Base-by-base conservation (phyloP, 2,888 invertebrate species). In the Acrobasis repandana region DNA sequence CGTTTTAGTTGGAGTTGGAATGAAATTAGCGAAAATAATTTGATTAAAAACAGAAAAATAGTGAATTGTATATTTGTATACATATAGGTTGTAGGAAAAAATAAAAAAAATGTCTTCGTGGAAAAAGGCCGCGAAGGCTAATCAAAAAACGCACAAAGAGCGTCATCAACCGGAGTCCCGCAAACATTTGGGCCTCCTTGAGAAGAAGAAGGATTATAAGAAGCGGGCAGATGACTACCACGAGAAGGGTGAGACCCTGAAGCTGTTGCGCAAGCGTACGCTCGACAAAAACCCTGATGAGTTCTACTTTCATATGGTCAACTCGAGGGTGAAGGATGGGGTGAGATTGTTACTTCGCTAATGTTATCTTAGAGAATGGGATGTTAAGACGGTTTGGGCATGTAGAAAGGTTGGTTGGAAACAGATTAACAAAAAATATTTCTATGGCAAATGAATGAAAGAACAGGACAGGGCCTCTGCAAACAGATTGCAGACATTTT, bases 261-360 rank as follows among this genome's bases (percentile, higher is more conserved):
- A 97, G 79, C 83, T 96, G 34, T 86, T 99, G 60, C 95, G 95
- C 62, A 96, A 96, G 81, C 94, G 97, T 63, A 98, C 98, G 0
- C 88, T 97, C 20, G 96, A 98, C 79, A 97, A 96, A 82, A 99
- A 99, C 92, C 98, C 98, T 0, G 99, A 99, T 95, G 99, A 99
- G 85, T 99, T 99, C 89, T 97, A 99, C 84, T 98, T 97, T 90
- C 98, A 98, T 80, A 99, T 99, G 99, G 95, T 98, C 62, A 98
- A 97, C 82, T 96, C 98, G 0, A 95, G 95, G 83, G 86, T 96
- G 0, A 92, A 93, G 64, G 85, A 93, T 74, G 95, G 94, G 73
- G 93, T 93, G 69, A 86, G 87, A 71, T 36, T 33, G 6, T 11
- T 15, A 18, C n/a, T 43, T n/a, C 4, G n/a, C 28, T 43, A 14